Conservation (phyloP, 2,797 vertebrate species). For the Falco cherrug region DNA sequence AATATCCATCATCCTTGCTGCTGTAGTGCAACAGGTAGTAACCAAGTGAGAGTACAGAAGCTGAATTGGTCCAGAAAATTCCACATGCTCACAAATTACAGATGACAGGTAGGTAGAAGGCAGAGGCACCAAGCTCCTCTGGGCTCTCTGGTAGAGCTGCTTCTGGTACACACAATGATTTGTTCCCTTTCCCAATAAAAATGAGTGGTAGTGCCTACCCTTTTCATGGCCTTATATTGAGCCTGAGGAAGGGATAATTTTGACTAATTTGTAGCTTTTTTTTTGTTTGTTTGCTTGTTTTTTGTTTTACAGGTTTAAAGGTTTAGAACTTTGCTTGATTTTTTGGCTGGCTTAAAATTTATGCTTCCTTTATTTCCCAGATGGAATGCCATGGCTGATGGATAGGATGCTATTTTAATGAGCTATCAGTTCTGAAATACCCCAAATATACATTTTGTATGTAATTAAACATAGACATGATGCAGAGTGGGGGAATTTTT, state of each 20-base stretch:
- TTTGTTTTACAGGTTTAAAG: not conserved
- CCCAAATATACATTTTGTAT: not conserved
- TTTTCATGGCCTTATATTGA: not conserved
- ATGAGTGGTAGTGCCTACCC: fast-evolving
- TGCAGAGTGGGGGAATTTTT: not conserved
- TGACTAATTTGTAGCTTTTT: fast-evolving
- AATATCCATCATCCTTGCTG: not conserved
- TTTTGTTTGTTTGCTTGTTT: not conserved
- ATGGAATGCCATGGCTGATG: not conserved
- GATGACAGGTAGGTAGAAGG: not conserved
- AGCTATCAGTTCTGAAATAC: not conserved
- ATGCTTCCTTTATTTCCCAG: not conserved
- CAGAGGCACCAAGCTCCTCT: not conserved
- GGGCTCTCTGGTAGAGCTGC: not conserved
- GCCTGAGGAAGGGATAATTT: not conserved
- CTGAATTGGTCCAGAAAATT: not conserved
- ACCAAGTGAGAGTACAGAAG: not conserved
- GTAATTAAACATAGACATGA: not conserved
- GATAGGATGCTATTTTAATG: not conserved
- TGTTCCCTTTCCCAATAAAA: not conserved
- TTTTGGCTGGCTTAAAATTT: not conserved
- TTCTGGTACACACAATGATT: not conserved
- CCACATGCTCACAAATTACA: not conserved
- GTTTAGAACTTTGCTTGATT: not conserved
- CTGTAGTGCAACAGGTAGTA: not conserved